Percentiles rank a stretch among this genome's conserved stretches.
phyloP scores from a whole-genome alignment of 2,113 vertebrate species.

The Procapra przewalskii region DNA sequence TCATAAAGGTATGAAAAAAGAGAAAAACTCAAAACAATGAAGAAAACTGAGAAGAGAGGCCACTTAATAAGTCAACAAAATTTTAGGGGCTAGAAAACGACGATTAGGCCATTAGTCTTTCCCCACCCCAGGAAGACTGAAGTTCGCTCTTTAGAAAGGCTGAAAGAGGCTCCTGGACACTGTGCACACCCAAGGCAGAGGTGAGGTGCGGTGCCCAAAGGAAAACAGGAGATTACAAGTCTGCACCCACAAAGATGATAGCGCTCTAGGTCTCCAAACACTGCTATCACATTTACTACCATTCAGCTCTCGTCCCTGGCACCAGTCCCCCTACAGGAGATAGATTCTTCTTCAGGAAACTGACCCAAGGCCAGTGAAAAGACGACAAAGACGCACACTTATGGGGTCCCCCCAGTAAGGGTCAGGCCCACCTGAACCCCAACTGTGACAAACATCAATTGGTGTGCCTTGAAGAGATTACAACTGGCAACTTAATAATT shows the following conservation, averaged over 20 bases:
- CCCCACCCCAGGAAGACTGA: not conserved
- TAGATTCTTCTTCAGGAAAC: not conserved
- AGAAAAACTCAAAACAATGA: not conserved
- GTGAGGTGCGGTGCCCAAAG: not conserved
- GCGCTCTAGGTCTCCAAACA: not conserved
- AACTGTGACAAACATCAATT: not conserved
- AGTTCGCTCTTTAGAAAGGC: not conserved
- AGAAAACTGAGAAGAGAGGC: not conserved
- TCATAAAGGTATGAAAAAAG: not conserved
- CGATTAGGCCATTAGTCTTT: not conserved
- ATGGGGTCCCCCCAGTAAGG: fast-evolving
- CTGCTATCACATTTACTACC: not conserved
- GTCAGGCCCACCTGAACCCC: not conserved
- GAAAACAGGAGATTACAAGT: not conserved
- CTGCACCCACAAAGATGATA: not conserved
- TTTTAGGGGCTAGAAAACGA: not conserved
- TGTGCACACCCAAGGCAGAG: not conserved
- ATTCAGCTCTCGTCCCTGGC: not conserved
- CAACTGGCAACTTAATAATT: not conserved
- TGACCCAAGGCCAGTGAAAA: not conserved
- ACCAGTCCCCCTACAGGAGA: no score
- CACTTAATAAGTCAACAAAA: not conserved
- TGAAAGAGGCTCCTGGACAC: not conserved
- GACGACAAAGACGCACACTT: not conserved
- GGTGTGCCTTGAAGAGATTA: not conserved